Evolutionary conservation across 2,888 invertebrate species (phyloP).

Genomic region (Tuta absoluta): DNA sequence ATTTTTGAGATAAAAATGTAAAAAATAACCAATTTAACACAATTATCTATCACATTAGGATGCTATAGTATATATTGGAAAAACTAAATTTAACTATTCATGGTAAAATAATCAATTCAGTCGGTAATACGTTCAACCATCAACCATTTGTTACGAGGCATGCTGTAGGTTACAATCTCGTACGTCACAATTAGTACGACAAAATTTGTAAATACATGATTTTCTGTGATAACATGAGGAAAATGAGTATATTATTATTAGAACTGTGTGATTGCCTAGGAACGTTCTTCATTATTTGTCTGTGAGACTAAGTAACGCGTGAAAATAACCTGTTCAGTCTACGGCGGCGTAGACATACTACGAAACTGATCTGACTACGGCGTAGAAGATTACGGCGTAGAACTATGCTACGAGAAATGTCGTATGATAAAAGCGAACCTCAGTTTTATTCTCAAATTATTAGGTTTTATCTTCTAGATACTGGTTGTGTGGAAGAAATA

Average conservation of each 20-base stretch:
- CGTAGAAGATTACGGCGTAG: constrained; percentile 9
- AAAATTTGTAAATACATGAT: constrained; percentile 82
- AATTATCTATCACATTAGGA: background rate
- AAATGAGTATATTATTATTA: constrained; percentile 75
- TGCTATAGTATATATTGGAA: background rate
- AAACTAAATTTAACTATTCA: background rate
- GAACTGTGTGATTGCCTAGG: constrained; percentile 80
- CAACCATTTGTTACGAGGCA: constrained; percentile 68
- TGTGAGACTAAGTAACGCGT: constrained; percentile 46
- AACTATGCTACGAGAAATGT: background rate
- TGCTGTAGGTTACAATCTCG: constrained; percentile 71
- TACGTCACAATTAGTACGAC: constrained; percentile 75
- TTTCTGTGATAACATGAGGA: constrained; percentile 81
- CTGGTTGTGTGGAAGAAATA: too few relatives aligned
- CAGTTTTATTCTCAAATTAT: too few relatives aligned
- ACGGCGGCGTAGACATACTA: background rate
- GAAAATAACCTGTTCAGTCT: constrained; percentile 1
- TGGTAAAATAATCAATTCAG: constrained; percentile 51
- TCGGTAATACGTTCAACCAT: constrained; percentile 58
- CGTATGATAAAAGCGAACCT: background rate
- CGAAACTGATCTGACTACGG: background rate
- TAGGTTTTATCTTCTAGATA: background rate
- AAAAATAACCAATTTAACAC: too few relatives aligned
- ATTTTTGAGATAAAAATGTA: too few relatives aligned
- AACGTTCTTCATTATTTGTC: constrained; percentile 68